Percentiles rank a stretch among this genome's conserved stretches.
Evolutionary conservation across 1,140 invertebrate species (phyloP).

Genomic region (Triops cancriformis): DNA sequence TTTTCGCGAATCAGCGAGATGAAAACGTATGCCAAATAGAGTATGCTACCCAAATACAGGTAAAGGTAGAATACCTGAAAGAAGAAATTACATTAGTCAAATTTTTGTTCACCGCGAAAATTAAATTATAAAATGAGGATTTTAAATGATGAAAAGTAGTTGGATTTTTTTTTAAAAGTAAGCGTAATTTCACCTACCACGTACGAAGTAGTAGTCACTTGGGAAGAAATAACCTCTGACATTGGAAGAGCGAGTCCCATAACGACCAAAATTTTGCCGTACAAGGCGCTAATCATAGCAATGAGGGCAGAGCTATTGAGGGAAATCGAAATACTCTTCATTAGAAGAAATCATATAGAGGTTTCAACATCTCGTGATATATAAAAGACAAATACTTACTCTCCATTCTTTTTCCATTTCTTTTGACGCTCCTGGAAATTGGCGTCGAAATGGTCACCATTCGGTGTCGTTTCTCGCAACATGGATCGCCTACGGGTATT

Average conservation of each 20-base stretch:
- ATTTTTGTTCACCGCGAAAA: neutral
- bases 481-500: neutral
- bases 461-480: constrained; percentile 22
- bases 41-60: constrained; percentile 63
- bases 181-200: constrained; percentile 49
- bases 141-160: neutral
- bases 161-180: constrained; percentile 22
- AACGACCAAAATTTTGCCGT: constrained; percentile 83
- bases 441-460: constrained; percentile 15
- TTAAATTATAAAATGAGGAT: neutral
- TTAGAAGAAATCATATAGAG: too few relatives aligned
- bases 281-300: constrained; percentile 79
- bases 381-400: too few relatives aligned
- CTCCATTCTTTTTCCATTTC: constrained; percentile 26
- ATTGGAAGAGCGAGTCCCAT: constrained; percentile 74
- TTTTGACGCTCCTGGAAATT: constrained; percentile 8
- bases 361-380: too few relatives aligned
- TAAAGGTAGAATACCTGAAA: constrained; percentile 74
- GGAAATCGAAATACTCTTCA: constrained; percentile 14
- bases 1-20: constrained; percentile 57
- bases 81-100: constrained; percentile 28
- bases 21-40: constrained; percentile 74
- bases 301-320: constrained; percentile 64
- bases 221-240: constrained; percentile 81
- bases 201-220: constrained; percentile 81